Base-by-base conservation (phyloP, 2,113 vertebrate species). In the Zosterops lateralis region DNA sequence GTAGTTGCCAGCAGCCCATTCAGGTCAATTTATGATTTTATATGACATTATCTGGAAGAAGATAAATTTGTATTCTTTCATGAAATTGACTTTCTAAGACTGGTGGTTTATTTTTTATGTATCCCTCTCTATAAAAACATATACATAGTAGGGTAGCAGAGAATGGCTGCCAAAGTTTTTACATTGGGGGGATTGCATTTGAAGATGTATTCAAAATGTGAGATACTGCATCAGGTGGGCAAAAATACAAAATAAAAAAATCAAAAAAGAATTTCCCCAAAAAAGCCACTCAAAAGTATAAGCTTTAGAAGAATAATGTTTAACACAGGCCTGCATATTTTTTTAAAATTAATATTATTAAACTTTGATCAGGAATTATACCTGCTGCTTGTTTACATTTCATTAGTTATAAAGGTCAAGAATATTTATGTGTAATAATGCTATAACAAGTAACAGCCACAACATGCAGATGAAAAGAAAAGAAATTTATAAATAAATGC, bases 11-110 rank as follows among this genome's bases (percentile, higher is more conserved):
- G 62, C 18, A 81, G 51, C n/a, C 26, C 26, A 92, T 87, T 84
- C 85, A 89, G 58, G 82, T 67, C 73, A 92, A 56, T 93, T 68
- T 78, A n/a, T 89, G 38, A 85, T 62, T 76, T 75, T 50, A 54
- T 44, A 40, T 32, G 53, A 8, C 40, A 57, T 82, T 86, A 67
- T 50, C 22, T 44, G 38, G 68, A 79, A 78, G 38, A 66, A 44
- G 24, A 78, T 22, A 81, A 48, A 71, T 67, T 65, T 85, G 11
- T 42, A 64, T 75, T 84, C 29, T 71, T 79, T 70, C 17, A 17
- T 71, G 36, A 51, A 71, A 71, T 51, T 31, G 73, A 40, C 42
- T 36, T 83, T 70, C 40, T 80, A 91, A 61, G 21, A 38, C 18
- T 25, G 38, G 14, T 1, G 1, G 15, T 36, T 82, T 18, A 5